Conservation (phyloP, 1,140 invertebrate genomes). For the Drosophila azteca region DNA sequence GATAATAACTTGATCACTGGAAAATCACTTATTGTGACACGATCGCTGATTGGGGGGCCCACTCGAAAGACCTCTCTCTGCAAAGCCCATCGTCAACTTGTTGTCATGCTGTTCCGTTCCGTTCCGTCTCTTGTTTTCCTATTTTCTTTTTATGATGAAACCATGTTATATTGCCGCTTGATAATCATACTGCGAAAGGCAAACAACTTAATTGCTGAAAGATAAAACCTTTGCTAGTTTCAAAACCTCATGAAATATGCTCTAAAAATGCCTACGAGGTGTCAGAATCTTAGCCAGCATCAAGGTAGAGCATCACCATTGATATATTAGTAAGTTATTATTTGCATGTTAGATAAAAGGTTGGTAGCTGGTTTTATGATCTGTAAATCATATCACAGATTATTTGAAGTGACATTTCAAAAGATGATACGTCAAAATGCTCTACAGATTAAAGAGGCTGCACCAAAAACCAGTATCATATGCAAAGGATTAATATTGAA, state of each 20-base stretch:
- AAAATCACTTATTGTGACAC: conserved; percentile 80
- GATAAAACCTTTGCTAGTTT: conserved; percentile 32
- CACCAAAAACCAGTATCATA: too few relatives aligned
- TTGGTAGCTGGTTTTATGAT: too few relatives aligned
- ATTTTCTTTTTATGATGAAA: conserved; percentile 4
- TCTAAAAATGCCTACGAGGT: conserved; percentile 10
- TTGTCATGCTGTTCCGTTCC: conserved; percentile 34
- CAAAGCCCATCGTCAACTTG: conserved; percentile 31
- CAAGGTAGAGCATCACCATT: too few relatives aligned
- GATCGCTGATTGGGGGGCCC: conserved; percentile 50
- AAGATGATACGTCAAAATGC: too few relatives aligned
- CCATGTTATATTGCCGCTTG: neutral
- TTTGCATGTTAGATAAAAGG: too few relatives aligned
- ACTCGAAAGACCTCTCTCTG: conserved; percentile 6
- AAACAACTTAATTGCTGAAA: conserved; percentile 1
- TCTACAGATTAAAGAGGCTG: too few relatives aligned
- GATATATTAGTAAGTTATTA: too few relatives aligned
- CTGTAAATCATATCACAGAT: too few relatives aligned
- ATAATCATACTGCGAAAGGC: conserved; percentile 8
- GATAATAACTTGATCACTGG: conserved; percentile 76
- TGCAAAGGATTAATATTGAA: too few relatives aligned
- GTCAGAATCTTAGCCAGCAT: neutral
- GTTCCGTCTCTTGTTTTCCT: conserved; percentile 11
- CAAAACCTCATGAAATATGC: conserved; percentile 20
- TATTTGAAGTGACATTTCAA: too few relatives aligned